Percentiles rank a stretch among this genome's conserved stretches.
Conservation (phyloP, 2,888 invertebrate genomes). For the Pseudococcus viburni region DNA sequence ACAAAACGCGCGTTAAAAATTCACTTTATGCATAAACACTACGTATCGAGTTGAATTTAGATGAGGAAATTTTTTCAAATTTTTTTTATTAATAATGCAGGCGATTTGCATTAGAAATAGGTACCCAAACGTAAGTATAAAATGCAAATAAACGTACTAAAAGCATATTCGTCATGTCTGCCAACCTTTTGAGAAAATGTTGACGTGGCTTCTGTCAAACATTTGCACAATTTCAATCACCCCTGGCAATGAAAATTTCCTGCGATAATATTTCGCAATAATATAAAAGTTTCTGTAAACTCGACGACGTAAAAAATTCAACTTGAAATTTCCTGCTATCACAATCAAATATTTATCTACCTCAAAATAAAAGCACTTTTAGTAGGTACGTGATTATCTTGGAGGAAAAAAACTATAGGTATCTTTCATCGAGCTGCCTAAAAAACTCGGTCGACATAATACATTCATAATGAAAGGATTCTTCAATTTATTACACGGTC, state of each 20-base stretch:
- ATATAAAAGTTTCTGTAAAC: no score
- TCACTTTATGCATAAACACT: background rate
- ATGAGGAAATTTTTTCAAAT: no score
- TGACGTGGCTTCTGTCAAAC: no score
- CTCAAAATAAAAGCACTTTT: background rate
- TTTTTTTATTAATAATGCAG: no score
- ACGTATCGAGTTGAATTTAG: background rate
- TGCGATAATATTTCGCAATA: no score
- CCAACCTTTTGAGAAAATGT: no score
- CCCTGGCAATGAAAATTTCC: no score
- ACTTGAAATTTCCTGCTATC: background rate
- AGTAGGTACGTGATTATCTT: background rate
- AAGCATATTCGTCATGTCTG: no score
- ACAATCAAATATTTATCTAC: background rate
- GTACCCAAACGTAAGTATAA: no score
- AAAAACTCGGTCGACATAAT: background rate
- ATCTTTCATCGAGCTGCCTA: background rate
- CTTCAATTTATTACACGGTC: background rate
- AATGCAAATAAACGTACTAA: no score
- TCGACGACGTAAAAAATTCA: background rate
- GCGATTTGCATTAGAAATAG: no score
- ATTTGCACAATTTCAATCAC: no score
- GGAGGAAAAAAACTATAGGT: background rate
- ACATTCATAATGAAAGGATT: constrained; percentile 1
- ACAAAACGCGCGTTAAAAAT: background rate